Evolutionary conservation across 2,113 vertebrate genomes (phyloP).

Genomic region (Spheniscus mendiculus): DNA sequence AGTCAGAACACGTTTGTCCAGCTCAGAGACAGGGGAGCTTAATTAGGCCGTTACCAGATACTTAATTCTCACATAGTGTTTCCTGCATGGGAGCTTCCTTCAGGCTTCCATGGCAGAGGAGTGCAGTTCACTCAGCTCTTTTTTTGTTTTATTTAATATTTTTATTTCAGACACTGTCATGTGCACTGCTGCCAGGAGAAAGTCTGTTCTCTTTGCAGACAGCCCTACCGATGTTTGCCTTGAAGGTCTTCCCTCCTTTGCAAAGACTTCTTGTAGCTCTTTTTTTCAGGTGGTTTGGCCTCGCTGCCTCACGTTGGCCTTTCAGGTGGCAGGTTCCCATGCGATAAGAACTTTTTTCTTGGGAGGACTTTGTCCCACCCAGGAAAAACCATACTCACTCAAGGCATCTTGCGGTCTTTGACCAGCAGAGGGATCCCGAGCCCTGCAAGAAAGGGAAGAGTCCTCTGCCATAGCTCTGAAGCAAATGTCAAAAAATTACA

Average conservation of each 20-base stretch:
- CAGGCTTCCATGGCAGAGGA: neutral
- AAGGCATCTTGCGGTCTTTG: neutral
- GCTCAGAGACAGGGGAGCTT: neutral
- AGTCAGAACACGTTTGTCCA: neutral
- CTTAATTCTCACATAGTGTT: neutral
- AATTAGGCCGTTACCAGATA: neutral
- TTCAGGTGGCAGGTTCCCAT: neutral
- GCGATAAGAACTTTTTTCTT: neutral
- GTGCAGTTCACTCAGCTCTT: neutral
- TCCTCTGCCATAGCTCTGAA: neutral
- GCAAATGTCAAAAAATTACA: fast-evolving
- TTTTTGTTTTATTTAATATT: neutral
- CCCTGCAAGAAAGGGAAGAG: neutral
- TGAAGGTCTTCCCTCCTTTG: neutral
- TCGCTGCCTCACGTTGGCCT: fast-evolving
- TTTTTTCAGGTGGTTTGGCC: neutral
- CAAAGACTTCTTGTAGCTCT: neutral
- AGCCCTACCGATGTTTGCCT: neutral
- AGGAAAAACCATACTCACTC: fast-evolving
- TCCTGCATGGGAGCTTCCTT: neutral
- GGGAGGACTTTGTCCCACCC: neutral
- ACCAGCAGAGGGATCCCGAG: constrained; percentile 59
- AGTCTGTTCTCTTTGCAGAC: neutral
- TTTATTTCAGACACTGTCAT: neutral
- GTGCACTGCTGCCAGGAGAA: neutral